A percentile compares a stretch with the other conserved stretches of the same genome.
phyloP scores from a whole-genome alignment of 2,888 invertebrate genomes.

The Ptychoptera albimana region DNA sequence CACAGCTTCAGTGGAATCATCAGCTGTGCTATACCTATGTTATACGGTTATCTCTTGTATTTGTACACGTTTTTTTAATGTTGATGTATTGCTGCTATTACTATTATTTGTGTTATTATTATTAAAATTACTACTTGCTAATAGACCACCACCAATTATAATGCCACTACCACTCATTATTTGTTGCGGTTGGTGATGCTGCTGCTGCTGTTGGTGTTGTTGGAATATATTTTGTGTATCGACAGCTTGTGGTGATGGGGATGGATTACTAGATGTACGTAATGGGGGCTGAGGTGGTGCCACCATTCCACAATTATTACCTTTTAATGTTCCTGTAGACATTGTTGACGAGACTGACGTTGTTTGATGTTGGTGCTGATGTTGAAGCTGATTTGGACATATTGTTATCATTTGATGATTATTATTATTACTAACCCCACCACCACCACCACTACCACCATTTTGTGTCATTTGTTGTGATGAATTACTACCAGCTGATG shows the following conservation, averaged over 20 bases:
- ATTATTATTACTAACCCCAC: background rate
- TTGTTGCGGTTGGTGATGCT: no score
- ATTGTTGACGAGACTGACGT: background rate
- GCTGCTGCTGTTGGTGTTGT: no score
- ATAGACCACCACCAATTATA: no score
- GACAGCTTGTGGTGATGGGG: background rate
- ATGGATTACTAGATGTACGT: slow-evolving; percentile 7
- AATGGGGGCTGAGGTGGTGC: slow-evolving; percentile 6
- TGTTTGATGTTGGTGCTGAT: slow-evolving; percentile 5
- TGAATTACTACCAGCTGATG: background rate
- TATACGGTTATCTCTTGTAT: slow-evolving; percentile 6
- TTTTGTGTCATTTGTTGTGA: background rate
- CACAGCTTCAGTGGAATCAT: slow-evolving; percentile 4
- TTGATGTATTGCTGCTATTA: slow-evolving; percentile 2
- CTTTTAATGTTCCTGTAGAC: slow-evolving; percentile 1
- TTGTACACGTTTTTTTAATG: slow-evolving; percentile 6
- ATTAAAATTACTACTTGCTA: background rate
- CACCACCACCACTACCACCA: no score
- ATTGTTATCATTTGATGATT: background rate
- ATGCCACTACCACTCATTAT: no score
- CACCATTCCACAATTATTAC: background rate
- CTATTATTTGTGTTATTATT: background rate
- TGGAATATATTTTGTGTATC: no score
- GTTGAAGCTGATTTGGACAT: slow-evolving; percentile 2
- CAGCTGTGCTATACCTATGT: slow-evolving; percentile 6